Evolutionary conservation across 2,797 vertebrate species (phyloP), one percentile per base, ranked within the genome.

Genomic region (Micrastur ruficollis): DNA sequence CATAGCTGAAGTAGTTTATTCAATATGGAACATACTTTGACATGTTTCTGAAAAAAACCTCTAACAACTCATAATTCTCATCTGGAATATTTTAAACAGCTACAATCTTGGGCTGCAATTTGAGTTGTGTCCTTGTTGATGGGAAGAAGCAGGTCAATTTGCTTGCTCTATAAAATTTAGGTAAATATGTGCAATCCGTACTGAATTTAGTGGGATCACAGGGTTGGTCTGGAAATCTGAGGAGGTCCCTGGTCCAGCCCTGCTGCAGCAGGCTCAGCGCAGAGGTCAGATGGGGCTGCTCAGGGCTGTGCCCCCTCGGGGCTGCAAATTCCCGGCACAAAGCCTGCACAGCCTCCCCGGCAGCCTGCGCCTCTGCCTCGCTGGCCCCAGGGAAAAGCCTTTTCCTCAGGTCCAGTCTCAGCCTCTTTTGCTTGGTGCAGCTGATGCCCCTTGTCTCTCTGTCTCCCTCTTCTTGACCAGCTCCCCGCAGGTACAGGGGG

Each of bases 241-340:
- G 32, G 36, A 36, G 13, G 21, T 70, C 46, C 34, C 46, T 27
- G 21, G 15, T 40, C 36, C 0, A 2, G 9, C 32, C 21, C 18
- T 66, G 29, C 16, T 0, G 0, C 46, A 75, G 38, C n/a, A 21
- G 18, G 13, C 42, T 70, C 31, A 14, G 50, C 1, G 1, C 46
- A 5, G 23, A 34, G 23, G n/a, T 58, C 23, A 29, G 31, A 14
- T 3, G 1, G 8, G 31, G 38, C 22, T 61, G n/a, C 44, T 71
- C 18, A 14, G 56, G 44, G 40, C 17, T 62, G 34, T 53, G 14
- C 12, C 6, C 34, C 17, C 9, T 11, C 2, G 1, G 46, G 27
- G 29, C 44, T 81, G 58, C 46, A 27, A 36, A 5, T 4, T 5
- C 2, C 3, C 7, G 3, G 11, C 46, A 22, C 0, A 3, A 23